phyloP scores from a whole-genome alignment of 2,797 vertebrate species.

The Masticophis lateralis region DNA sequence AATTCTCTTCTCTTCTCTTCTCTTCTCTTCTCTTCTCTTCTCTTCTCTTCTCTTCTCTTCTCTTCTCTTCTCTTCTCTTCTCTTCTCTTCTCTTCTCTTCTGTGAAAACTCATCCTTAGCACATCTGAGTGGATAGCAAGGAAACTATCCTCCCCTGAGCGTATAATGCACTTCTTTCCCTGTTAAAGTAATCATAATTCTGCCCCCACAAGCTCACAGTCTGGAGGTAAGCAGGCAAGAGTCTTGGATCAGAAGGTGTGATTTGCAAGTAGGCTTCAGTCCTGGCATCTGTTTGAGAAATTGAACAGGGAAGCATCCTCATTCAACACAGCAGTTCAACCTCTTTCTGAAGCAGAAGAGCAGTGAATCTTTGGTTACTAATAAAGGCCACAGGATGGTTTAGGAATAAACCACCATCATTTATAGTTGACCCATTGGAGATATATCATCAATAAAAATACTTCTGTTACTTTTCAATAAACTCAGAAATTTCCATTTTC shows the following conservation, averaged over 20 bases:
- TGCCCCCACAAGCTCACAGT: too few species aligned
- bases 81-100: too few species aligned
- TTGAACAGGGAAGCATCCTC: not conserved
- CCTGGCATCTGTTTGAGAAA: not conserved
- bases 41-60: too few species aligned
- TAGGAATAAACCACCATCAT: not conserved
- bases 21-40: too few species aligned
- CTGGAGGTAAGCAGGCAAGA: not conserved
- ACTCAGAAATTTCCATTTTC: not conserved
- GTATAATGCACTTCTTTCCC: not conserved
- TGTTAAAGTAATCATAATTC: not conserved
- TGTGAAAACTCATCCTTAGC: too few species aligned
- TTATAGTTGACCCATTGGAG: not conserved
- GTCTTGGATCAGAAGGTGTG: not conserved
- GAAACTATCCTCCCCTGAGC: not conserved
- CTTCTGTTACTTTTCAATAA: not conserved
- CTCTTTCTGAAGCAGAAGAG: not conserved
- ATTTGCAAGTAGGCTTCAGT: not conserved
- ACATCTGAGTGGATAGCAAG: not conserved
- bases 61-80: too few species aligned
- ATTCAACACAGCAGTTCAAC: not conserved
- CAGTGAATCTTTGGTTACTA: not conserved
- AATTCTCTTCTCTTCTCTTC: too few species aligned
- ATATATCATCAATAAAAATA: not conserved
- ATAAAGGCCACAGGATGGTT: not conserved